These are phyloP conservation scores for Cinara cedri DNA, from an alignment of 2,888 invertebrate species.

Conservation along the genomic window DNA sequence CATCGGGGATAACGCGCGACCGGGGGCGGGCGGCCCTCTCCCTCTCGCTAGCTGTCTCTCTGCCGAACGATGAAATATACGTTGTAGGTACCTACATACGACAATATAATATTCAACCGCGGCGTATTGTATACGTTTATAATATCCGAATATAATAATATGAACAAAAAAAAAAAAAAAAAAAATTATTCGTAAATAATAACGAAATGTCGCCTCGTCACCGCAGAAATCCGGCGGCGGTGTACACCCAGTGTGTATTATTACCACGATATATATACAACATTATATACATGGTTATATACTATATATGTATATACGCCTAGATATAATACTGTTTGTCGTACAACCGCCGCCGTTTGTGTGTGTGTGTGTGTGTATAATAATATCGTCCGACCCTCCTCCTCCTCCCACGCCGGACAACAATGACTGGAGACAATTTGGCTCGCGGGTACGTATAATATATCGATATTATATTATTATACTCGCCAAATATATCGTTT, in stretches of 20 bases:
- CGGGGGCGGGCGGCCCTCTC: background rate
- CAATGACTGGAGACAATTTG: constrained; percentile 55
- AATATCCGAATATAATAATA: constrained; percentile 17
- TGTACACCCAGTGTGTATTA: constrained; percentile 24
- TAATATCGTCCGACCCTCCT: constrained; percentile 25
- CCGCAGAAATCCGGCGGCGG: constrained; percentile 46
- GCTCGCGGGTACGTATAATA: constrained; percentile 1
- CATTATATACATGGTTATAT: background rate
- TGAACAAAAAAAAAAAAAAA: too few species aligned
- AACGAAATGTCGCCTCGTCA: constrained; percentile 51
- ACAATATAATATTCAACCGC: too few species aligned
- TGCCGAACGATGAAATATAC: constrained; percentile 7
- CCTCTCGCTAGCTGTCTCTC: background rate
- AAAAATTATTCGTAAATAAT: constrained; percentile 19
- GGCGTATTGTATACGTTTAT: background rate
- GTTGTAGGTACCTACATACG: too few species aligned
- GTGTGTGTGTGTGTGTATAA: background rate
- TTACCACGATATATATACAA: constrained; percentile 19
- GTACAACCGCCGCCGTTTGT: too few species aligned
- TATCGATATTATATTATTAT: constrained; percentile 19
- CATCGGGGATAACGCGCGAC: background rate
- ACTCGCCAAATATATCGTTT: background rate
- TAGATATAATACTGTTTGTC: background rate
- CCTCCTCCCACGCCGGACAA: constrained; percentile 40
- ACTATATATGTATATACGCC: background rate